Evolutionary conservation across 2,888 invertebrate genomes (phyloP).

Genomic region (Lasioglossum figueresi): DNA sequence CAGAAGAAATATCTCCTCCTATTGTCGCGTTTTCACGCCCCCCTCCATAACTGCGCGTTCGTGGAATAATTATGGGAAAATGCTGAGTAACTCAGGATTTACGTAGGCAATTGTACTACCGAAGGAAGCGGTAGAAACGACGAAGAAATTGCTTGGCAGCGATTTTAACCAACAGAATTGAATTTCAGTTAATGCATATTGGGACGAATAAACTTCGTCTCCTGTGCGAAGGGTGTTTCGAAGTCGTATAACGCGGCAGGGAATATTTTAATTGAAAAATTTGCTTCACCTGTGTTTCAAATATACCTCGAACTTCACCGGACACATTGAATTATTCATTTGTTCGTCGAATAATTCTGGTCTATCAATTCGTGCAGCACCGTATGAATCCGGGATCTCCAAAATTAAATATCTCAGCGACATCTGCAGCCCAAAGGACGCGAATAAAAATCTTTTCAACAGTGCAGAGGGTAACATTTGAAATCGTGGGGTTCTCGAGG

Average conservation of each 20-base stretch:
- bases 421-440: slow-evolving; percentile 41
- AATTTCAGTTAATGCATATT: neutral
- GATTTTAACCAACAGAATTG: neutral
- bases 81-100: neutral
- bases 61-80: neutral
- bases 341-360: neutral
- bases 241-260: neutral
- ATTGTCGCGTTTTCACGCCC: neutral
- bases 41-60: neutral
- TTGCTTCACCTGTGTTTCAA: neutral
- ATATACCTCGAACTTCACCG: neutral
- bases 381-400: neutral
- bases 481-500: neutral
- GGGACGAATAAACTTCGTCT: neutral
- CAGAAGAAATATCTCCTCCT: neutral
- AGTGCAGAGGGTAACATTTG: slow-evolving; percentile 43
- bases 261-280: neutral
- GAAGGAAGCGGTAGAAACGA: too few species aligned
- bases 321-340: neutral
- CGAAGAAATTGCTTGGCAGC: neutral
- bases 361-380: neutral
- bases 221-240: neutral
- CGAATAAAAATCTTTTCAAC: neutral
- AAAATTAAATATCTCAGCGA: slow-evolving; percentile 39
- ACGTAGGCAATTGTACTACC: neutral